Conservation (phyloP, 2,797 vertebrate genomes). For the Chelon labrosus region DNA sequence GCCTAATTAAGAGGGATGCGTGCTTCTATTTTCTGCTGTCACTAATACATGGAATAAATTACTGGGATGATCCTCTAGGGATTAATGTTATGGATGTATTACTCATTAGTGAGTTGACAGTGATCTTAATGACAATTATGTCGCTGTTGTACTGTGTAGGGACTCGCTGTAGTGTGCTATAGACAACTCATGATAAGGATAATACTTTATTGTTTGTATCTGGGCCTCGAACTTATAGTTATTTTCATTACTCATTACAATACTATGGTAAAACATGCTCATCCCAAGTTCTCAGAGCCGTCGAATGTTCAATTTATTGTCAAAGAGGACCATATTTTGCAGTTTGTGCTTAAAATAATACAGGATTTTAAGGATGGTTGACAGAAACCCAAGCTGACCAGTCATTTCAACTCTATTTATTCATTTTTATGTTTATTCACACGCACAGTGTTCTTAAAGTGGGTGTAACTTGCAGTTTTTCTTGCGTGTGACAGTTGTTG, state of each 20-base stretch:
- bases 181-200: not conserved
- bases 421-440: too few relatives aligned
- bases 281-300: not conserved
- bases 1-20: constrained; percentile 58
- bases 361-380: too few relatives aligned
- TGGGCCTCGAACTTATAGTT: not conserved
- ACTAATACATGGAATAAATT: constrained; percentile 27
- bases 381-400: too few relatives aligned
- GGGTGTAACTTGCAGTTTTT: not conserved
- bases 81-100: constrained; percentile 15
- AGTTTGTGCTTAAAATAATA: too few relatives aligned
- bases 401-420: too few relatives aligned
- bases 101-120: constrained; percentile 38
- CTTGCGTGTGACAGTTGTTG: not conserved
- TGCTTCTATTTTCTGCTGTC: constrained; percentile 43
- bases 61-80: constrained; percentile 12
- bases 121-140: constrained; percentile 18
- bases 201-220: not conserved
- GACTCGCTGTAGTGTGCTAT: not conserved
- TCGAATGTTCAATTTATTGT: not conserved
- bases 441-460: too few relatives aligned
- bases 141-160: not conserved
- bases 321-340: not conserved
- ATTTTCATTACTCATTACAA: constrained; percentile 11
- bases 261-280: not conserved